These are phyloP conservation scores for Cephalophus harveyi DNA, from an alignment of 2,113 vertebrate species.

Conservation along the genomic window DNA sequence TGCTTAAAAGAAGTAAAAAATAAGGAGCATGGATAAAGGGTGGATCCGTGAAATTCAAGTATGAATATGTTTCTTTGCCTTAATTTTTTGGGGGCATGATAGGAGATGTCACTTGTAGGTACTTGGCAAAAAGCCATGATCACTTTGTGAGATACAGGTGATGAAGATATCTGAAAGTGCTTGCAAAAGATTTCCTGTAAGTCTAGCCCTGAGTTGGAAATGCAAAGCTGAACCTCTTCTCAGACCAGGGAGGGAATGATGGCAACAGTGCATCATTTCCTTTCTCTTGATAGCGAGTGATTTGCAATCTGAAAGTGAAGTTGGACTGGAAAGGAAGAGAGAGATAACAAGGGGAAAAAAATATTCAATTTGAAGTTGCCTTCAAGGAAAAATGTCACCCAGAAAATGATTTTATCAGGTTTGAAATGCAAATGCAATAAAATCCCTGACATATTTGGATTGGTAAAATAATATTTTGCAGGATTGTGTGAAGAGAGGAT, in stretches of 20 bases:
- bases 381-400: constrained; percentile 75
- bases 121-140: background rate
- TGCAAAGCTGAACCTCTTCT: constrained; percentile 36
- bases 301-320: constrained; percentile 68
- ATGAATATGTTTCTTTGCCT: background rate
- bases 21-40: background rate
- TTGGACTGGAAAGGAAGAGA: constrained; percentile 61
- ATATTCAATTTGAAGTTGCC: constrained; percentile 81
- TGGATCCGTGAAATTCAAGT: background rate
- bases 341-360: constrained; percentile 74
- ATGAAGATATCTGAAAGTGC: constrained; percentile 56
- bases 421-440: constrained; percentile 79
- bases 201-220: constrained; percentile 21
- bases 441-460: constrained; percentile 77
- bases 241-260: constrained; percentile 43
- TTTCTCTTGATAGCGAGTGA: constrained; percentile 57
- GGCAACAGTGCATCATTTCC: constrained; percentile 44
- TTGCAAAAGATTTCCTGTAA: constrained; percentile 26
- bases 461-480: constrained; percentile 76
- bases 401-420: constrained; percentile 75
- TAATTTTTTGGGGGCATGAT: background rate
- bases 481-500: constrained; percentile 54
- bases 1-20: background rate
- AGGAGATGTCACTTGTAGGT: background rate
- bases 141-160: background rate